These are phyloP conservation scores for Amphiduros pacificus DNA, from an alignment of 2,888 invertebrate genomes.

Conservation along the genomic window DNA sequence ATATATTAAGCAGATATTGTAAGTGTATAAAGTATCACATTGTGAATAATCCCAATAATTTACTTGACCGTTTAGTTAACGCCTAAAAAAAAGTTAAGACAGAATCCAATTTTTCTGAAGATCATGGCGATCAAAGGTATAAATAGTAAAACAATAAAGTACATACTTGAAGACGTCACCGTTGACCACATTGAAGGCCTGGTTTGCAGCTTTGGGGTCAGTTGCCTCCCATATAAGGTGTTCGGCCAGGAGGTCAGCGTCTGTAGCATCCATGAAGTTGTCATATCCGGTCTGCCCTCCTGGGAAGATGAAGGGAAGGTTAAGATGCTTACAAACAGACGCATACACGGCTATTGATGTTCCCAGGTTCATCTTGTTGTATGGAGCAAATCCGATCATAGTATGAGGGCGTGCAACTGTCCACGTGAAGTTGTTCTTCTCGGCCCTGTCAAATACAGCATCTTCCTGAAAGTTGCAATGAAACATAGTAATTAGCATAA, in stretches of 20 bases:
- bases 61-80: too few species aligned
- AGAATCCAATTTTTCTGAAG: too few species aligned
- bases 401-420: not conserved
- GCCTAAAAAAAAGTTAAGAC: too few species aligned
- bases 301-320: not conserved
- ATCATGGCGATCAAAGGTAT: too few species aligned
- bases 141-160: too few species aligned
- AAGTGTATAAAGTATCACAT: too few species aligned
- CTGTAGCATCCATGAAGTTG: not conserved
- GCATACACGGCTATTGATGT: not conserved
- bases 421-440: not conserved
- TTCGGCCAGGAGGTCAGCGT: not conserved
- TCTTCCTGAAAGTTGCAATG: too few species aligned
- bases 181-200: conserved; percentile 1
- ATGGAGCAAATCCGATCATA: not conserved
- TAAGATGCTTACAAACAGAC: not conserved
- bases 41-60: too few species aligned
- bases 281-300: not conserved
- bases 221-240: not conserved
- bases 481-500: too few species aligned
- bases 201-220: not conserved
- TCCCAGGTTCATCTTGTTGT: conserved; percentile 2
- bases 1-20: too few species aligned
- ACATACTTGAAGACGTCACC: conserved; percentile 1
- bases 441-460: not conserved